phyloP scores from a whole-genome alignment of 2,888 invertebrate species.

The Xiphydria camelus region DNA sequence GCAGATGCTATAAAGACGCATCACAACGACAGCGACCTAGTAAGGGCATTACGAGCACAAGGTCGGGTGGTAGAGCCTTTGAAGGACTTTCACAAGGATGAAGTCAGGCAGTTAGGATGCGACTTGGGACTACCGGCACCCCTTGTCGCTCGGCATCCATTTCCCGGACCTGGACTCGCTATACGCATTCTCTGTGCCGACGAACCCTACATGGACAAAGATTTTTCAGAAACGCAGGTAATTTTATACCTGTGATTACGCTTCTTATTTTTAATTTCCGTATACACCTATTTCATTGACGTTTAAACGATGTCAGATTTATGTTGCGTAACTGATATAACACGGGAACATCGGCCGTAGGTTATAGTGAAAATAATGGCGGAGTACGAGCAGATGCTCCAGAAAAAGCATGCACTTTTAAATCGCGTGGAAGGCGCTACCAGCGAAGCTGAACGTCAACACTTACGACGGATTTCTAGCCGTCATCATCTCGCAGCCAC shows the following conservation, averaged over 20 bases:
- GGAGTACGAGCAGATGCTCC: slow-evolving; percentile 87
- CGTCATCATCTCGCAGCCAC: slow-evolving; percentile 80
- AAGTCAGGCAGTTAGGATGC: slow-evolving; percentile 85
- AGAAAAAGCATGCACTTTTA: slow-evolving; percentile 90
- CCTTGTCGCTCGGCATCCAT: slow-evolving; percentile 94
- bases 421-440: slow-evolving; percentile 84
- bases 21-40: slow-evolving; percentile 97
- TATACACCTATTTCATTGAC: background rate
- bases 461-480: slow-evolving; percentile 73
- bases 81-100: slow-evolving; percentile 98
- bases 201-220: slow-evolving; percentile 91
- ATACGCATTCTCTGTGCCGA: slow-evolving; percentile 95
- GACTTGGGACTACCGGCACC: slow-evolving; percentile 86
- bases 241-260: slow-evolving; percentile 11
- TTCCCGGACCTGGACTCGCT: slow-evolving; percentile 97
- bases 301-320: background rate
- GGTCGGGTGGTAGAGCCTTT: slow-evolving; percentile 97
- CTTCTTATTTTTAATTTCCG: too few relatives aligned
- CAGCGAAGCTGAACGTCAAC: slow-evolving; percentile 68
- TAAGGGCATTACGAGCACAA: slow-evolving; percentile 70
- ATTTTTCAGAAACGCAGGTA: slow-evolving; percentile 93
- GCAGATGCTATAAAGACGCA: slow-evolving; percentile 99
- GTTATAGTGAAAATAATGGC: slow-evolving; percentile 93
- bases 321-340: slow-evolving; percentile 1
- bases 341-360: too few relatives aligned